Base-by-base conservation (phyloP, 2,797 vertebrate genomes). In the Rhinoraja longicauda region DNA sequence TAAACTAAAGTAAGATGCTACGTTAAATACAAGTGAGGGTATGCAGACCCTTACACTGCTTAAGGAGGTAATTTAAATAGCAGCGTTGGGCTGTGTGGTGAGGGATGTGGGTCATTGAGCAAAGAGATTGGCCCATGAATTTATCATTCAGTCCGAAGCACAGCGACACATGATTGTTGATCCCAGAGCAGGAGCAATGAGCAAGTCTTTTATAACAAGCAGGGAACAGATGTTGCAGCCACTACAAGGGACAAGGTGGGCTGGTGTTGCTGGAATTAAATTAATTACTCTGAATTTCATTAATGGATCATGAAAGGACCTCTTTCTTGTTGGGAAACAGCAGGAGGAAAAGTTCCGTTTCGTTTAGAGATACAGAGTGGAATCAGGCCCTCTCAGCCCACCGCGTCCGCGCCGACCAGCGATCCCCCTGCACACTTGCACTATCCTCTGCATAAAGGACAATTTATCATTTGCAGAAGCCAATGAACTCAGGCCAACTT, bases 201-300 rank as follows among this genome's bases (percentile, higher is more conserved):
- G 17, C n/a, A 29, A 32, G 57, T 62, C 12, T 62, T 32, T 86
- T 26, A 19, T 62, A 64, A 88, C 26, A 53, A 84, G 26, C 53
- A n/a, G 0, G 13, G 84, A 88, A 62, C 59, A 64, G 59, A 88
- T 36, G 84, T 17, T 88, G 8, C 57, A 88, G 29, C 82, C 13
- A 86, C 64, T 57, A 15, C 26, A 1, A 45, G 15, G 53, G 10
- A 57, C 82, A 32, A 64, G 57, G n/a, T 45, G 29, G 59, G 62
- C 19, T 88, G 57, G 32, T n/a, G 62, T 86, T 64, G 6, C 59
- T 86, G 59, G 59, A 57, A 88, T 21, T 64, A 88, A 88, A 88
- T n/a, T 64, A 88, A 88, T 88, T 59, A 64, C 84, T 88, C 59
- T 5, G 29, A 62, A n/a, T 64, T 64, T 88, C 29, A 88, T 88